A percentile compares a stretch with the other conserved stretches of the same genome.
Conservation (phyloP, 2,113 vertebrate genomes). For the Ia io region DNA sequence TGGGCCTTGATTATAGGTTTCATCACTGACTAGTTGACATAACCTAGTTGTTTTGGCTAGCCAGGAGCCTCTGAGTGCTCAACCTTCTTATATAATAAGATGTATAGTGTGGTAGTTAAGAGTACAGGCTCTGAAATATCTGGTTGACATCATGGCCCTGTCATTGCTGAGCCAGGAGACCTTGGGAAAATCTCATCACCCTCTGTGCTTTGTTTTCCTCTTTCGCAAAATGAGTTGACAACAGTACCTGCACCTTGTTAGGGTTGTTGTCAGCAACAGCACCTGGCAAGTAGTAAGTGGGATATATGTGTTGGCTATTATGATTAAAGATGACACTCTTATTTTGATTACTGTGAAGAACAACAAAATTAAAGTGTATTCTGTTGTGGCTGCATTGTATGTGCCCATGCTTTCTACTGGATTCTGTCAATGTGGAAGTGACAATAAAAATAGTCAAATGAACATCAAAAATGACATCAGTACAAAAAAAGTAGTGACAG, state of each 20-base stretch:
- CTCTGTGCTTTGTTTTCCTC: background rate
- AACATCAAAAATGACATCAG: rapidly evolving
- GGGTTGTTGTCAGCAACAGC: background rate
- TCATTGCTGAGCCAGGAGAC: background rate
- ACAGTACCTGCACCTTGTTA: rapidly evolving
- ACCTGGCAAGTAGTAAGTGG: no score
- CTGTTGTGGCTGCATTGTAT: background rate
- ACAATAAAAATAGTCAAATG: background rate
- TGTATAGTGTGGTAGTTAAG: background rate
- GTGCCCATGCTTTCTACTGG: background rate
- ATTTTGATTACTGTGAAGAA: background rate
- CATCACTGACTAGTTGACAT: background rate
- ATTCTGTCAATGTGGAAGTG: rapidly evolving
- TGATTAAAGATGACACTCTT: background rate
- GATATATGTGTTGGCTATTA: background rate
- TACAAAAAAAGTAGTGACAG: background rate
- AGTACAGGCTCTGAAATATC: background rate
- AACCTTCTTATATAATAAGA: background rate
- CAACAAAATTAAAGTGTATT: background rate
- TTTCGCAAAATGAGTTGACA: background rate
- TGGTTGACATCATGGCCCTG: background rate
- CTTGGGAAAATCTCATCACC: background rate
- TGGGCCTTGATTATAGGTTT: background rate
- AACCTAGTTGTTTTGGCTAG: background rate
- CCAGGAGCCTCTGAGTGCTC: background rate